Evolutionary conservation across 2,888 invertebrate genomes (phyloP), one percentile per base, ranked within the genome.

Genomic region (Rhyacophila evoluta): DNA sequence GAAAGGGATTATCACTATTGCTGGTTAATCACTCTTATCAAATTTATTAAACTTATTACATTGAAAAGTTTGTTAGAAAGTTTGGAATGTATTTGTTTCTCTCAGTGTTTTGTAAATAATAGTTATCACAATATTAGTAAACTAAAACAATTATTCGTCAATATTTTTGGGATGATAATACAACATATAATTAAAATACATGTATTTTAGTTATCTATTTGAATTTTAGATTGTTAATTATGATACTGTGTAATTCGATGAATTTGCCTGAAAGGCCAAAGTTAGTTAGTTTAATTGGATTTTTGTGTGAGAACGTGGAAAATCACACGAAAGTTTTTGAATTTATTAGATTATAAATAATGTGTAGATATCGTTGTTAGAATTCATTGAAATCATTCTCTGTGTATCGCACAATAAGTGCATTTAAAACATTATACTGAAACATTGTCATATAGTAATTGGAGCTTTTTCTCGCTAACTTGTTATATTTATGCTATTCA

Each of bases 251-350:
- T 55, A 15, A 55, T 55, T 55, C 8, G 55, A 55, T 55, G 25
- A 55, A 55, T 55, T 55, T 55, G 55, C 55, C 55, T 55, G 19
- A 55, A 55, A 55, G 55, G 55, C 55, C 55, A 55, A 55, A 55
- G 55, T 55, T 55, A 55, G 55, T 15, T 55, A 55, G 55, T 10
- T 25, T 55, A 55, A 55, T 55, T 15, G 12, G 55, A 8, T 55
- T 55, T n/a, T 55, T 15, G 55, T 55, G 55, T 55, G 55, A 55
- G 19, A 55, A 55, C 19, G 19, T 25, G 10, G 10, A 19, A 55
- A 19, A 19, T 55, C 55, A 55, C 55, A n/a, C 55, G 19, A 55
- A 55, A 1, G 10, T 55, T 55, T 55, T 55, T 8, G 19, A 55
- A 55, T 19, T 55, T 55, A 19, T 55, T 55, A 55, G 55, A 55